phyloP scores from a whole-genome alignment of 2,888 invertebrate genomes.

The Agriopis aurantiaria region DNA sequence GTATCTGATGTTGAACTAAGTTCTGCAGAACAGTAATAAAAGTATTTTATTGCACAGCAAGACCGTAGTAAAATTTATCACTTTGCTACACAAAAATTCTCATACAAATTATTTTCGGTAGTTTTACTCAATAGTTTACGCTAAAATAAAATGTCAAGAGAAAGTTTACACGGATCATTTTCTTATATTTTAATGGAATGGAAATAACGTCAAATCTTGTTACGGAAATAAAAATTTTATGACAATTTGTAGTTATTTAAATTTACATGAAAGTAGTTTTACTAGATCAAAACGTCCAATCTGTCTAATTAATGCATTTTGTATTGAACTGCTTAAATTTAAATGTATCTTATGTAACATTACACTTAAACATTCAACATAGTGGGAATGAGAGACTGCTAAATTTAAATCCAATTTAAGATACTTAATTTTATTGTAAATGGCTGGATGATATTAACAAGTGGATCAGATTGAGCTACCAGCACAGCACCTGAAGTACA shows the following conservation, averaged over 20 bases:
- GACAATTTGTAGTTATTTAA: constrained; percentile 6
- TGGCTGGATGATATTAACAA: no score
- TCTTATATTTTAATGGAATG: constrained; percentile 1
- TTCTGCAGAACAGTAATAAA: not conserved
- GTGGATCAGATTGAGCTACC: no score
- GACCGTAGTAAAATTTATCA: constrained; percentile 4
- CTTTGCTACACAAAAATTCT: constrained; percentile 2
- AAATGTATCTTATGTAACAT: not conserved
- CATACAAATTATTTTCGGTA: constrained; percentile 20
- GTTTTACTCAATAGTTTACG: constrained; percentile 18
- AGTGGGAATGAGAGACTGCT: not conserved
- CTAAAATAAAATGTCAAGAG: constrained; percentile 4
- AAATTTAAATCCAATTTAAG: no score
- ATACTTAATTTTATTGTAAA: no score
- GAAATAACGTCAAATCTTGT: constrained; percentile 1
- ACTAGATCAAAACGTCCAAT: not conserved
- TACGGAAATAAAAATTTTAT: constrained; percentile 4
- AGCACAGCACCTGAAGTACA: no score
- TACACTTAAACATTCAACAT: not conserved
- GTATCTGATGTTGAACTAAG: not conserved
- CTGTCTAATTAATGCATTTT: not conserved
- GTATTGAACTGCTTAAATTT: not conserved
- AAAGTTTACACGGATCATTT: constrained; percentile 15
- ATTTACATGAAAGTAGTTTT: constrained; percentile 11
- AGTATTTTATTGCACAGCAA: not conserved